Evolutionary conservation across 2,888 invertebrate genomes (phyloP), one percentile per base, ranked within the genome.

Genomic region (Hermaeophaga mercurialis): DNA sequence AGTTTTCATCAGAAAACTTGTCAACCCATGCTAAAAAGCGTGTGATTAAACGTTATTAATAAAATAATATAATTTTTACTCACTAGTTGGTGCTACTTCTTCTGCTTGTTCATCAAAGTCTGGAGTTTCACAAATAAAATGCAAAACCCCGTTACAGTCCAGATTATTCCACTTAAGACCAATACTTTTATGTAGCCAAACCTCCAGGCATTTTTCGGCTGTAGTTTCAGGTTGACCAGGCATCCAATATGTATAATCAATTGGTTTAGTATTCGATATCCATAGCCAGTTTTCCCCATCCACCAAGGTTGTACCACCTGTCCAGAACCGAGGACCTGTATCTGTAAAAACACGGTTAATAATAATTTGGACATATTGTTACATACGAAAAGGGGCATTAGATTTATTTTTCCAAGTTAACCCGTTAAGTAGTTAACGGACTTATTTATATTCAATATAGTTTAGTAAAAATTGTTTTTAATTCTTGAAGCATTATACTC

Each of bases 121-220:
- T 8, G 2, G 8, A 12, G 28, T 5, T 28, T 64, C 53, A 38
- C 64, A 64, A 36, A 64, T 55, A 48, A 61, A 65, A 6, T 24
- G 19, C 2, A 59, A 31, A 34, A 48, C 24, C 11, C 9, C 15
- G 17, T 38, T n/a, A 28, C 65, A 65, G 17, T 11, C 26, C 14
- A 59, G 46, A 24, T 63, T 58, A 45, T 65, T 61, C 61, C 62
- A 65, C 1, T 38, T 54, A 17, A 53, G 33, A 7, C 50, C 44
- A 2, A 28, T 31, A 14, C 54, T 26, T 1, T 14, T 19, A 26
- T 54, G 28, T 8, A 28, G 38, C 17, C 52, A 53, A 12, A 46
- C 55, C 43, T 61, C 56, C n/a, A 64, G 44, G 38, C 64, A 64
- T 26, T 59, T 36, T 33, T 61, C 61, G 2, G 46, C 52, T n/a